Base-by-base conservation (phyloP, 2,888 invertebrate genomes). In the Aelia acuminata region DNA sequence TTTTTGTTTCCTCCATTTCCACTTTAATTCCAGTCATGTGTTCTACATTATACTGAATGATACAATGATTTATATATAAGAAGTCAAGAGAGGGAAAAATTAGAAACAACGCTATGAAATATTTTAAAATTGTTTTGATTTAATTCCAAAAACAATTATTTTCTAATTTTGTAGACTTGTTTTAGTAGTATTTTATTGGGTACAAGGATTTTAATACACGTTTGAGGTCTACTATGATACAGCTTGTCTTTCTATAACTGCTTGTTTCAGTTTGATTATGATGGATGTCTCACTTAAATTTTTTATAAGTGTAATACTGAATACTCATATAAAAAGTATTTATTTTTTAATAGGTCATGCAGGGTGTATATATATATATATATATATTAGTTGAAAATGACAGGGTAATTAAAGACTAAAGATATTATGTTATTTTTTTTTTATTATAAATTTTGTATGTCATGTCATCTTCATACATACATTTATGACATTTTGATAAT, bases 331-430 rank as follows among this genome's bases (percentile, higher is more conserved):
- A 70, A 35, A 70, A 35, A 70, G 35, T 70, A 70, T 35, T 70
- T 70, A 70, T 70, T 70, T 70, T 70, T 2, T 7, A 35, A 70
- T 11, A 15, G 5, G 20, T 31, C 7, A 35, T 35, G 31, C 18
- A 70, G 63, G 63, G 63, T 70, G 10, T 35, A 70, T 35, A n/a
- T n/a, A n/a, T n/a, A n/a, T n/a, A n/a, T n/a, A n/a, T n/a, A n/a
- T n/a, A n/a, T n/a, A 35, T 13, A 57, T 15, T 57, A 57, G 26
- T 15, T 70, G 18, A 70, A 70, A 70, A 70, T 70, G 31, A 31
- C 63, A 70, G 63, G 63, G 63, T 70, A 70, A 70, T 35, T 70
- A 3, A 70, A 31, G 31, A 70, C 63, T 70, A 70, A 70, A 70
- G 18, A 70, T 26, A 57, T 57, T 35, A 7, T n/a, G n/a, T n/a